phyloP scores from a whole-genome alignment of 2,888 invertebrate species.

The Bursaphelenchus okinawaensis region DNA sequence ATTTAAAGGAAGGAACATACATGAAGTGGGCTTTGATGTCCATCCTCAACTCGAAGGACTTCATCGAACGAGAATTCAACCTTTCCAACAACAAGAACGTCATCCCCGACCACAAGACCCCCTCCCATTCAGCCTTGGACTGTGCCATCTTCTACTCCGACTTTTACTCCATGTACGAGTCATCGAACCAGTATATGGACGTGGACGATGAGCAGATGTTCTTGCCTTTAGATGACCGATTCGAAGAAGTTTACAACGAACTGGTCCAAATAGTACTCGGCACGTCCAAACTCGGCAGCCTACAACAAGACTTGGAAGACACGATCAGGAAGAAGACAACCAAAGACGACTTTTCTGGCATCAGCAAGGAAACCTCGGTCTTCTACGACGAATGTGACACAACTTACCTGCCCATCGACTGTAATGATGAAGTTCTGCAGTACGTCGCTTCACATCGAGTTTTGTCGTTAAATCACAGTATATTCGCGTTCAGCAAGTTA shows the following conservation, averaged over 20 bases:
- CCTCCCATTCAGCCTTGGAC: constrained; percentile 7
- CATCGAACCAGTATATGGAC: neutral
- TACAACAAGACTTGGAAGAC: neutral
- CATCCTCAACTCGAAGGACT: constrained; percentile 5
- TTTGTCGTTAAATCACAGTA: neutral
- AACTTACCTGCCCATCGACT: constrained; percentile 6
- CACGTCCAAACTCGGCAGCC: neutral
- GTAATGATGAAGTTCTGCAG: constrained; percentile 8
- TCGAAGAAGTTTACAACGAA: constrained; percentile 1
- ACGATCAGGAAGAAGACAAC: neutral
- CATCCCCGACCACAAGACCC: neutral
- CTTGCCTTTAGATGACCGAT: constrained; percentile 1
- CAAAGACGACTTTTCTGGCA: neutral
- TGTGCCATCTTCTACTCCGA: constrained; percentile 6
- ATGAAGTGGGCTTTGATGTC: constrained; percentile 4
- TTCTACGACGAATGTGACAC: constrained; percentile 5
- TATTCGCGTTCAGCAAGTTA: constrained; percentile 13
- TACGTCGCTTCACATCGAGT: constrained; percentile 1
- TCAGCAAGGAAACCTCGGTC: neutral
- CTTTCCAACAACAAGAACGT: neutral
- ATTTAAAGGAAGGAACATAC: constrained; percentile 11
- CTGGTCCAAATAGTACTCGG: neutral
- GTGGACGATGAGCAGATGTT: constrained; percentile 8
- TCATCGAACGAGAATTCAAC: constrained; percentile 9
- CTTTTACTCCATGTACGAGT: constrained; percentile 6